Base-by-base conservation (phyloP, 1,140 invertebrate species). In the Argopecten irradians region DNA sequence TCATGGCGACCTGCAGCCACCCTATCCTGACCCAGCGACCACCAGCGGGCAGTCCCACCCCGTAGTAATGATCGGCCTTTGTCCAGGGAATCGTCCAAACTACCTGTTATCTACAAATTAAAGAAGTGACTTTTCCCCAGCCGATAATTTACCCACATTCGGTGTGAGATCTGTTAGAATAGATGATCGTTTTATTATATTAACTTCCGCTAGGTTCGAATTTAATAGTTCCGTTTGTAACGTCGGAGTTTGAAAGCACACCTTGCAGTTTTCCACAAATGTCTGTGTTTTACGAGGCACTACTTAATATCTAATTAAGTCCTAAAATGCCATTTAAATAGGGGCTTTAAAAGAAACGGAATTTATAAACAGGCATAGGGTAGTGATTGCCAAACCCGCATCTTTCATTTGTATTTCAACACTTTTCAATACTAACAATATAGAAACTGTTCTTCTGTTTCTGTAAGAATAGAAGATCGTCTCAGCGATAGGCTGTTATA, bases 101-200 rank as follows among this genome's bases (percentile, higher is more conserved):
- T 71, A 71, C 55, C 55, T 71, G 55, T 71, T 71, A 71, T n/a
- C 55, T 71, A 71, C 55, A 71, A 71, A 71, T 71, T 71, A 71
- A n/a, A 28, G 55, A 71, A 71, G 55, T 71, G 55, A 28, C 55
- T 71, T 71, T 71, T 71, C 55, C 55, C n/a, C 55, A 71, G 55
- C 55, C 55, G 28, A 71, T 71, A 71, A 71, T 71, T 71, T 71
- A n/a, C 55, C 55, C 55, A 71, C 55, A 71, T 71, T 71, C 55
- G n/a, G 55, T 71, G 55, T 71, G 55, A 71, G 55, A 71, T 71
- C 22, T 22, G n/a, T 71, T 2, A 8, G 55, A 71, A 71, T 16
- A 71, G 55, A 71, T 71, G 55, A 71, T 71, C 55, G 55, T 71
- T 71, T 71, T 71, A 71, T 71, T 71, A 71, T 71, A 28, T 28